Conservation (phyloP, 2,113 vertebrate genomes). For the Ophiodon elongatus region DNA sequence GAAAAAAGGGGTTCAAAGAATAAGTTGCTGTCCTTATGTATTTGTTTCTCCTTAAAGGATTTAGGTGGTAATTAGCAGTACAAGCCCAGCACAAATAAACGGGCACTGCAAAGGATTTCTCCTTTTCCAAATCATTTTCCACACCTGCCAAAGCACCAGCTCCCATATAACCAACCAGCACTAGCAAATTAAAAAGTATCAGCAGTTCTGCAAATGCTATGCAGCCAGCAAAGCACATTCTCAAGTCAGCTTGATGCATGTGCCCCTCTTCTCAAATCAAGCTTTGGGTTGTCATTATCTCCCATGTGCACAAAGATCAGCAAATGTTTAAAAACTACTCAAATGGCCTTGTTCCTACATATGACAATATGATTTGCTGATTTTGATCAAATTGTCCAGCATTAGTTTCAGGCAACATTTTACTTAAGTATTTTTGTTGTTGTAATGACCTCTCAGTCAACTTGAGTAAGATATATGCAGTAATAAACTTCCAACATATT, state of each 20-base stretch:
- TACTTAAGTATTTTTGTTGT: background rate
- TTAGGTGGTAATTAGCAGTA: constrained; percentile 16
- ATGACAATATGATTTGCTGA: constrained; percentile 46
- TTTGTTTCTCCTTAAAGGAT: constrained; percentile 19
- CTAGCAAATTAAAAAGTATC: constrained; percentile 29
- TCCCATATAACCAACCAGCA: constrained; percentile 5
- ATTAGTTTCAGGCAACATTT: constrained; percentile 64
- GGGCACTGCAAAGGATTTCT: constrained; percentile 22
- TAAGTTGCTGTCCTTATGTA: background rate
- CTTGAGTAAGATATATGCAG: constrained; percentile 33
- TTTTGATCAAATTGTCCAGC: constrained; percentile 57
- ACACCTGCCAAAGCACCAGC: background rate
- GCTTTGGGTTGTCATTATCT: constrained; percentile 22
- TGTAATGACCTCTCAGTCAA: constrained; percentile 46
- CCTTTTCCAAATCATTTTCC: constrained; percentile 18
- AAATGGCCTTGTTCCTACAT: constrained; percentile 66
- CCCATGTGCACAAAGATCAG: constrained; percentile 19
- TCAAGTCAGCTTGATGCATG: constrained; percentile 75
- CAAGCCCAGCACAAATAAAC: constrained; percentile 11
- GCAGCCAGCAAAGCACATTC: constrained; percentile 57
- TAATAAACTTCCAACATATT: constrained; percentile 15
- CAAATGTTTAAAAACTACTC: constrained; percentile 22
- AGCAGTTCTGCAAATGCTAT: constrained; percentile 39
- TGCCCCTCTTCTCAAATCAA: constrained; percentile 33
- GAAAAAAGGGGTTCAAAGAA: constrained; percentile 24